Base-by-base conservation (phyloP, 2,888 invertebrate genomes). In the Archips crataeganus region DNA sequence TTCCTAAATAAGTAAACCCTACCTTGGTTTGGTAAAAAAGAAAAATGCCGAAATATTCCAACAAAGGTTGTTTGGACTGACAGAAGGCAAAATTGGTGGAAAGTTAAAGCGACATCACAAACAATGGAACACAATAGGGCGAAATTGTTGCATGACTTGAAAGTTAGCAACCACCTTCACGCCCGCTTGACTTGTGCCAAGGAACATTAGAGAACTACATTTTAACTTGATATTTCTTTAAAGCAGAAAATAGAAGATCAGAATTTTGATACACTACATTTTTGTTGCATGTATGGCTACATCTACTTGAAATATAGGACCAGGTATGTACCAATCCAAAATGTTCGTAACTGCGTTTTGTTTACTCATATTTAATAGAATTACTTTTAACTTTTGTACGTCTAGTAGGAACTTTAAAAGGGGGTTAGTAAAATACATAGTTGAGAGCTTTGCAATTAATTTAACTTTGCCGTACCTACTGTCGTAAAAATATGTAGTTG, bases 201-300 rank as follows among this genome's bases (percentile, higher is more conserved):
- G 60, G 70, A 64, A 23, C 65, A 71, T 65, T 70, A 57, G 34
- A 39, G 49, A 32, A 65, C 70, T 39, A 39, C 5, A 51, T 45
- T 49, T 65, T 36, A 34, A 32, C 49, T 13, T 39, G 2, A 49
- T 49, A n/a, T 62, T 32, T 1, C 11, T 32, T 10, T 23, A 32
- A 23, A 10, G 15, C 8, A 54, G 8, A 15, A 1, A 54, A 54
- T 23, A 54, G 23, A 1, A 8, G 9, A 15, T 5, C 3, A 54
- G 9, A 54, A 23, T 15, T 15, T 60, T 54, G 54, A 54, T 54
- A n/a, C 15, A 54, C 2, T 23, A 54, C 15, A 62, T 54, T 59
- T 87, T 90, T 91, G 86, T 93, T 93, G 82, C 92, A 92, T 87
- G 92, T 88, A 75, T 71, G 76, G 75, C 82, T 80, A 77, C 75